Conservation (phyloP, 2,113 vertebrate species). For the Chlamydotis undulata region DNA sequence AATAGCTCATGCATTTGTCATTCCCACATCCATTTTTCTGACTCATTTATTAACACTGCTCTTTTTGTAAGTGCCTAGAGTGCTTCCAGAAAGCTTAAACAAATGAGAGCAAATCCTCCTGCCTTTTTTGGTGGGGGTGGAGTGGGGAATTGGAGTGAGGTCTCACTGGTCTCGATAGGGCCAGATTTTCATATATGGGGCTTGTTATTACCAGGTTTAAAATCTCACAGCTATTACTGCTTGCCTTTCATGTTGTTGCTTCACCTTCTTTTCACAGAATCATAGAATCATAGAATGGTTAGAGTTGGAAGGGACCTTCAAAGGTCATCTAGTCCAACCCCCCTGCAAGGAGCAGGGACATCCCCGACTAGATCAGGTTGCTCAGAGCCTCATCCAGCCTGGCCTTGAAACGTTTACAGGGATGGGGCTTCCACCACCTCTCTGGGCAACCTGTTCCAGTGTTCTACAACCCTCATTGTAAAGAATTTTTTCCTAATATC, state of each 20-base stretch:
- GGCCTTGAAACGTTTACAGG: too few species aligned
- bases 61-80: not conserved
- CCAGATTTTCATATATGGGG: not conserved
- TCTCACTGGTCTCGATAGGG: not conserved
- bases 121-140: not conserved
- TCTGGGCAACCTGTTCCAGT: too few species aligned
- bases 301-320: too few species aligned
- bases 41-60: slow-evolving; percentile 10
- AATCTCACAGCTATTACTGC: not conserved
- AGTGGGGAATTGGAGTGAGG: not conserved
- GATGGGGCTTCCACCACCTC: too few species aligned
- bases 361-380: too few species aligned
- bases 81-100: not conserved
- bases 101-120: not conserved
- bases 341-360: too few species aligned
- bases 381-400: too few species aligned
- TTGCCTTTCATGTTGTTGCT: not conserved
- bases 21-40: slow-evolving; percentile 25
- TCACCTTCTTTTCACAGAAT: not conserved
- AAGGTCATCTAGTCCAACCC: too few species aligned
- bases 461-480: too few species aligned
- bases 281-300: too few species aligned
- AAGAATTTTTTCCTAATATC: too few species aligned
- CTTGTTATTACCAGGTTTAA: not conserved
- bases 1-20: slow-evolving; percentile 30